Evolutionary conservation across 1,140 invertebrate genomes (phyloP).

Genomic region (Microplitis demolitor): DNA sequence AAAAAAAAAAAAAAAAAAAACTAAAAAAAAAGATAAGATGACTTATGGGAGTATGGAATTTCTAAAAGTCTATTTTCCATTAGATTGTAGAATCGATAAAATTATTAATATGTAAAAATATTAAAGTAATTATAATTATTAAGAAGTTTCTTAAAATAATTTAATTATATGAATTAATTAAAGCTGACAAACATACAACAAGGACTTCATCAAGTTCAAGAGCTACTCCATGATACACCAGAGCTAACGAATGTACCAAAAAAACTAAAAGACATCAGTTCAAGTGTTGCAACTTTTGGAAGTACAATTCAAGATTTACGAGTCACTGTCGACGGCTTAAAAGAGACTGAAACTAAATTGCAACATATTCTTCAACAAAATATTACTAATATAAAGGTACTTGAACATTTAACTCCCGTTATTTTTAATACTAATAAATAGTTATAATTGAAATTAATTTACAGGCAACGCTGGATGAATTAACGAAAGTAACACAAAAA

Average conservation of each 20-base stretch:
- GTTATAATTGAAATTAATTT: constrained; percentile 3
- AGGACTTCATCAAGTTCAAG: constrained; percentile 63
- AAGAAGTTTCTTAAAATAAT: neutral
- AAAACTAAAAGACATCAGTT: constrained; percentile 60
- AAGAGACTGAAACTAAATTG: constrained; percentile 50
- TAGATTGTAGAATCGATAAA: no score
- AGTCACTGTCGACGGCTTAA: constrained; percentile 48
- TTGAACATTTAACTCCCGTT: neutral
- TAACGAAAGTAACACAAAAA: constrained; percentile 46
- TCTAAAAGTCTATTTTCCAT: no score
- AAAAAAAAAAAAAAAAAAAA: no score
- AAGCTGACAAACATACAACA: constrained; percentile 59
- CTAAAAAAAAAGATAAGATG: no score
- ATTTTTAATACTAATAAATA: neutral
- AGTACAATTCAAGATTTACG: constrained; percentile 62
- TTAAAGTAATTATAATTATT: neutral
- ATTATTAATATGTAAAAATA: neutral
- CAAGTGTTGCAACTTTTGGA: constrained; percentile 66
- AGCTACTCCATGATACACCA: constrained; percentile 64
- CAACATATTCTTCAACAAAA: constrained; percentile 52
- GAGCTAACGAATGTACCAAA: constrained; percentile 65
- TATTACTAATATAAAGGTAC: constrained; percentile 57
- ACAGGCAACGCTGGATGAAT: constrained; percentile 42
- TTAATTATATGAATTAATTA: neutral
- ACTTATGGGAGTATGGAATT: no score